phyloP scores from a whole-genome alignment of 2,888 invertebrate genomes.

The Polydrusus cervinus region DNA sequence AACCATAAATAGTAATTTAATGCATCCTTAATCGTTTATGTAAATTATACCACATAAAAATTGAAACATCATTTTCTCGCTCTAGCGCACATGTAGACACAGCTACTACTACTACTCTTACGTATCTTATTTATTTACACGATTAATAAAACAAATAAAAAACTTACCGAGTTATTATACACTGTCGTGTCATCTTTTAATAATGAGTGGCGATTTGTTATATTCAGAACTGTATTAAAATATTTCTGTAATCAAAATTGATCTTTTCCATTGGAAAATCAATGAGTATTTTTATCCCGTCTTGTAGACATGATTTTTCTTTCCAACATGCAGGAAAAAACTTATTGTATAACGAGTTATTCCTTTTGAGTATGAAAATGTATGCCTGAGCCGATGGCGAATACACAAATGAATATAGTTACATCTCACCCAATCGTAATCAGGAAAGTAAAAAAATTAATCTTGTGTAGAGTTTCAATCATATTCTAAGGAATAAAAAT shows the following conservation, averaged over 20 bases:
- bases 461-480: too few species aligned
- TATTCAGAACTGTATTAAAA: not conserved
- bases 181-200: not conserved
- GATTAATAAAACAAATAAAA: conserved; percentile 8
- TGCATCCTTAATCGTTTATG: conserved; percentile 13
- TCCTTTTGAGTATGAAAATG: too few species aligned
- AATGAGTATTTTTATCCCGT: too few species aligned
- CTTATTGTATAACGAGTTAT: too few species aligned
- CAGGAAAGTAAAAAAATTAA: too few species aligned
- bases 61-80: conserved; percentile 13
- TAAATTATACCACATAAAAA: not conserved
- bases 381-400: too few species aligned
- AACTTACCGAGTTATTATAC: not conserved
- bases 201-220: not conserved
- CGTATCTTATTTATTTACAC: conserved; percentile 7
- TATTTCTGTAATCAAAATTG: not conserved
- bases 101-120: not conserved
- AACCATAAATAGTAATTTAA: conserved; percentile 10
- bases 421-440: too few species aligned
- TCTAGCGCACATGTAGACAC: conserved; percentile 3
- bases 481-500: too few species aligned
- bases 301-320: too few species aligned
- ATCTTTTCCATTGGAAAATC: not conserved
- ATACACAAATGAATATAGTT: too few species aligned
- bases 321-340: too few species aligned